Percentiles rank a stretch among this genome's conserved stretches.
Conservation (phyloP, 2,888 invertebrate genomes). For the Axea sp. region DNA sequence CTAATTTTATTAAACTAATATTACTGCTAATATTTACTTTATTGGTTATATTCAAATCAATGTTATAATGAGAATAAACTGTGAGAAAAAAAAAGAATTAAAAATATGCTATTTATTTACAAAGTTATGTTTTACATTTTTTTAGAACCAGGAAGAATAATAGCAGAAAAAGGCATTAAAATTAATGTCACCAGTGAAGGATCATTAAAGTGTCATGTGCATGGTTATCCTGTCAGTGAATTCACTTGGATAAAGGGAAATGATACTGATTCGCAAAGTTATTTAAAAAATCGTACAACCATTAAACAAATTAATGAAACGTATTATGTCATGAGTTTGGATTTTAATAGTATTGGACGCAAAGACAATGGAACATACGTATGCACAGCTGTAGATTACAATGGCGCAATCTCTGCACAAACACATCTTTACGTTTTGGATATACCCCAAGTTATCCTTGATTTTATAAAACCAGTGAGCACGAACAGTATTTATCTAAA, state of each 20-base stretch:
- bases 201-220: conserved; percentile 81
- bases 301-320: conserved; percentile 81
- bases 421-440: conserved; percentile 84
- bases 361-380: conserved; percentile 88
- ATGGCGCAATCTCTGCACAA: conserved; percentile 78
- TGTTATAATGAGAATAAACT: no score
- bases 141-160: conserved; percentile 80
- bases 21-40: no score
- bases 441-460: conserved; percentile 85
- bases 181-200: conserved; percentile 81
- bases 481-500: conserved; percentile 88
- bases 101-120: no score
- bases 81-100: no score
- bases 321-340: conserved; percentile 82
- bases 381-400: conserved; percentile 75
- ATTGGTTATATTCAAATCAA: no score
- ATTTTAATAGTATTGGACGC: conserved; percentile 82
- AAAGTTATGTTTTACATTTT: no score
- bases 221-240: conserved; percentile 82
- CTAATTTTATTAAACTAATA: no score
- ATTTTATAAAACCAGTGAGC: conserved; percentile 87
- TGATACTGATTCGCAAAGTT: conserved; percentile 77
- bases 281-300: conserved; percentile 76
- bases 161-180: conserved; percentile 79
- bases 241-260: conserved; percentile 83